Base-by-base conservation (phyloP, 2,888 invertebrate species). In the Congeria kusceri region DNA sequence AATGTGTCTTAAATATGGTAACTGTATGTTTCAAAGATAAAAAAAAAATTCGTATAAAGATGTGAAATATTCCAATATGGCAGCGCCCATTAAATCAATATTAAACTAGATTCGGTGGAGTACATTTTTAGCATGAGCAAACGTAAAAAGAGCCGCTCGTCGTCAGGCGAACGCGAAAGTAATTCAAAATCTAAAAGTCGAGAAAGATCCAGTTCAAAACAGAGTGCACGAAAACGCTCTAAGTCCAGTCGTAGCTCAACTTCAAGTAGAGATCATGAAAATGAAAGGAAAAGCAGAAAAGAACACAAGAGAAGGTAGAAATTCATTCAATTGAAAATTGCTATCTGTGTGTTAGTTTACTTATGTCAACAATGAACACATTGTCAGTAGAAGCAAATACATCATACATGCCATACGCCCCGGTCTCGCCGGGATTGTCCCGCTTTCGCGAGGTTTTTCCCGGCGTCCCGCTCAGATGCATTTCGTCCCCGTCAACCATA, bases 271-370 rank as follows among this genome's bases (percentile, higher is more conserved):
- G 39, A 39, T 39, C 9, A 39, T 29, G 27, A 27, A 25, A 65
- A 56, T n/a, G 66, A 73, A 53, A 53, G 74, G 15, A 83, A 77
- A 68, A 73, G 74, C 68, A 81, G 72, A 46, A 78, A 82, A 75
- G 77, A 79, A 18, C 67, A 68, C 49, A 83, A 77, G 76, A 59
- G 79, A 75, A 59, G 71, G 77, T 67, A 66, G 18, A 28, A n/a
- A 58, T 25, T n/a, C n/a, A n/a, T 32, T 32, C 32, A 32, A 4
- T 32, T 4, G 32, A 32, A 32, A 32, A 4, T 32, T 4, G 9
- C 32, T 32, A 32, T 7, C 32, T 32, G 32, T 7, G 32, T 9
- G 9, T 32, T 7, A 32, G 32, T 32, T 32, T 32, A 32, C 9
- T 32, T 32, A 32, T 7, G 32, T 32, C 32, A 9, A 32, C 9